phyloP scores from a whole-genome alignment of 1,140 invertebrate species.

The Cepaea nemoralis region DNA sequence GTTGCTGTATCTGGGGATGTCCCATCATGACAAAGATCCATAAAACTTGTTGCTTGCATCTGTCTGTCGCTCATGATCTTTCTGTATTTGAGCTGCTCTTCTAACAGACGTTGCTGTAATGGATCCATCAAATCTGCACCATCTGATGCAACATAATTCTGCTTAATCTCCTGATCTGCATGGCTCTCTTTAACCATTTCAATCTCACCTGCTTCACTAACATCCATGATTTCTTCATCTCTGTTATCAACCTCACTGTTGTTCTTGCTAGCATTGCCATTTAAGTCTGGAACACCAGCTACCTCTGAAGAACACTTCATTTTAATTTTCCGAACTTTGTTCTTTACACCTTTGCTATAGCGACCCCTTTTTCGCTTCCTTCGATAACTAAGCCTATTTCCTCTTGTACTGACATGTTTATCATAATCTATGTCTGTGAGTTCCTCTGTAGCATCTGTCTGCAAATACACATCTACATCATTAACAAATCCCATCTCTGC shows the following conservation, averaged over 20 bases:
- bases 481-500: slow-evolving; percentile 6
- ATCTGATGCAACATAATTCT: background rate
- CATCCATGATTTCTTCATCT: background rate
- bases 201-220: background rate
- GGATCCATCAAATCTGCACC: slow-evolving; percentile 6
- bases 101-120: background rate
- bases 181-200: background rate
- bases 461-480: background rate
- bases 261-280: background rate
- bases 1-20: background rate
- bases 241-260: background rate
- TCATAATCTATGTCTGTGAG: background rate
- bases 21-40: background rate
- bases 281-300: background rate
- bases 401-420: background rate
- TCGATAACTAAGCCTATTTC: background rate
- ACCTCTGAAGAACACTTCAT: background rate
- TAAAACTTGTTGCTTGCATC: background rate
- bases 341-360: background rate
- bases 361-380: slow-evolving; percentile 21
- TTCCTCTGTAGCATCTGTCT: background rate
- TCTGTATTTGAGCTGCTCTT: slow-evolving; percentile 18
- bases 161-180: background rate
- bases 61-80: background rate
- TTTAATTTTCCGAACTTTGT: background rate